Evolutionary conservation across 2,797 vertebrate species (phyloP), one percentile per base, ranked within the genome.

Genomic region (Neopelma chrysocephalum): DNA sequence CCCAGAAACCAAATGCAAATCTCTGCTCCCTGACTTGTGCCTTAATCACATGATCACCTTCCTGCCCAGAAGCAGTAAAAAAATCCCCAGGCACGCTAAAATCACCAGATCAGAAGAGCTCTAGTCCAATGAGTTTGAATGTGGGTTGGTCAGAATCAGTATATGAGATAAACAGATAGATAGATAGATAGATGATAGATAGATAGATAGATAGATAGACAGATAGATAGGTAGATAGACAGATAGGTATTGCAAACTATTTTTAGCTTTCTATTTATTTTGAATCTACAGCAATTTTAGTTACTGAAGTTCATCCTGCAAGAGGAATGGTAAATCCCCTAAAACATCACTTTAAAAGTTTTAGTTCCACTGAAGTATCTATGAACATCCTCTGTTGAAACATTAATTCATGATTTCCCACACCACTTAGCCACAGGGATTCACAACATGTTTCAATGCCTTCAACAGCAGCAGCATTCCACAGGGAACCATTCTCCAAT

Each of bases 1-100:
- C 81, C 83, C 68, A 97, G 84, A 96, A 93, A 96, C 17, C 42
- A 64, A 94, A 80, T 20, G 56, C 48, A 93, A 93, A 91, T 82
- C 83, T 92, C 93, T 96, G 87, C 54, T 51, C 83, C 72, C 79
- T 92, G 89, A 89, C 77, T 94, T 78, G 66, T 68, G 79, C 87
- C 57, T 91, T 88, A 62, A 91, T 89, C 89, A 82, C 82, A 92
- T 94, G 94, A 83, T 68, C 78, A 81, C 82, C n/a, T 83, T 91
- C 81, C 93, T 89, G 76, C 68, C 42, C 75, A 95, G 68, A 73
- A 94, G 58, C 47, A 83, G 57, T 36, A 50, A 85, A 76, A 80
- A 58, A 75, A 60, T 56, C 58, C 38, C 38, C 68, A 92, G 29
- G 48, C 82, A 43, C 10, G n/a, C 76, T 87, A 75, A 95, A 94